Base-by-base conservation (phyloP, 2,888 invertebrate species). In the Rhamphomyia laevipes region DNA sequence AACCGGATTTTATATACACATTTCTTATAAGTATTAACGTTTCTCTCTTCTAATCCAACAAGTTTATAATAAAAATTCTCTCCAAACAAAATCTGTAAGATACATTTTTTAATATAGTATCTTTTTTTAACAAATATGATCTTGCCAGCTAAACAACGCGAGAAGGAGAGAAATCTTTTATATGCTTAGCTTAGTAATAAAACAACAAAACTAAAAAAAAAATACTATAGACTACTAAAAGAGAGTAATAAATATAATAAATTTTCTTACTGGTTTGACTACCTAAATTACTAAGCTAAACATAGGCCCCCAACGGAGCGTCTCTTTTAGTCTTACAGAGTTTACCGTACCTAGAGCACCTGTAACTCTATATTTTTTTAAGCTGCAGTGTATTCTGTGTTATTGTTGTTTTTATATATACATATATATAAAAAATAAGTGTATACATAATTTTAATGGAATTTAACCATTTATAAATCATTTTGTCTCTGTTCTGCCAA, bases 311-410 rank as follows among this genome's bases (percentile, higher is more conserved):
- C 64, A 62, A 63, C 59, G 53, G 59, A 57, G 60, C 55, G 53
- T 51, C 59, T 54, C 56, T 59, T 63, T 68, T 63, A 67, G 67
- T 68, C 66, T 65, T 63, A 62, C 63, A 67, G 63, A 63, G 65
- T 64, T 66, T 65, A 70, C 67, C 67, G 63, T 67, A 57, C 63
- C 56, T 57, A 61, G 61, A 63, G 63, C 70, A 69, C 68, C 70
- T 69, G 70, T 62, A 58, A 54, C 53, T 55, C 33, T 50, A 57
- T 55, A 55, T 61, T 53, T 55, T 51, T 50, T 45, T 50, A 17
- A 18, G 33, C 10, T 13, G 23, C 23, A 35, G 6, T 13, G 35
- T 35, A 3, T n/a, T 11, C 11, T n/a, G 35, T 35, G n/a, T n/a
- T 35, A 35, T n/a, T n/a, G n/a, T 38, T 15, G 15, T 9, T n/a